Conservation (phyloP, 2,888 invertebrate genomes). For the Caradrina kadenii region DNA sequence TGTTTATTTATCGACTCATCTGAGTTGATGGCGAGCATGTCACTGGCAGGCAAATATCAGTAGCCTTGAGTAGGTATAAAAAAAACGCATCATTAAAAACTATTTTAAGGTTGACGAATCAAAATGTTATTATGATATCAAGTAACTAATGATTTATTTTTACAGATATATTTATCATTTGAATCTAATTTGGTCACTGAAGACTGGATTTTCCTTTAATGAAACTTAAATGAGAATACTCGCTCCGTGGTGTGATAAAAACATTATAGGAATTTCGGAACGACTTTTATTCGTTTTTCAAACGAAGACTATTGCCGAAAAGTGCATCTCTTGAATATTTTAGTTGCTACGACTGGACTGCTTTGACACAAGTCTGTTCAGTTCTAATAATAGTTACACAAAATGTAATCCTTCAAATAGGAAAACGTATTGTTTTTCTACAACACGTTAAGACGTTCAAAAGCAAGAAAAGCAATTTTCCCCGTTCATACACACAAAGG, state of each 20-base stretch:
- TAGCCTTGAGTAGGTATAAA: background rate
- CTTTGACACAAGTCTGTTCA: background rate
- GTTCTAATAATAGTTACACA: slow-evolving; percentile 23
- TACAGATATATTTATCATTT: background rate
- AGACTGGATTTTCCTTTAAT: background rate
- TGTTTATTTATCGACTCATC: slow-evolving; percentile 42
- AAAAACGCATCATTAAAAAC: background rate
- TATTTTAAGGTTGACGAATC: background rate
- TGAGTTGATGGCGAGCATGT: background rate
- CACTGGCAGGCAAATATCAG: background rate
- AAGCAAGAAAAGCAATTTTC: slow-evolving; percentile 73
- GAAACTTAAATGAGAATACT: background rate
- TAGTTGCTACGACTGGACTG: slow-evolving; percentile 7
- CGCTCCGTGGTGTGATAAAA: background rate
- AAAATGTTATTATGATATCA: background rate
- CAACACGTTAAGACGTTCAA: slow-evolving; percentile 65
- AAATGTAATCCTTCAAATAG: slow-evolving; percentile 35
- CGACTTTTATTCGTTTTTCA: slow-evolving; percentile 9
- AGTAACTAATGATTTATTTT: background rate
- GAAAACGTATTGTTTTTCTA: slow-evolving; percentile 47
- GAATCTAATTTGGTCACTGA: background rate
- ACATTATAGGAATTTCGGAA: background rate
- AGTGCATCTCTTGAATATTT: slow-evolving; percentile 40
- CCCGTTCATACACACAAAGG: slow-evolving; percentile 72
- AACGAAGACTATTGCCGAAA: background rate